These are phyloP conservation scores for Drosophila melanogaster DNA, from an alignment of 1,140 invertebrate species.

Conservation along the genomic window Release_6_plus_ISO1_MT NT_033779.5:1946001-1946500, in stretches of 20 bases:
- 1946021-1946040: neutral
- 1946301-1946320: slow-evolving; percentile 3
- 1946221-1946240: neutral
- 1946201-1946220: too few species aligned
- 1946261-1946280: neutral
- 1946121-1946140: slow-evolving; percentile 39
- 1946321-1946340: slow-evolving; percentile 4
- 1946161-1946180: slow-evolving; percentile 1
- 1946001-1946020: slow-evolving; percentile 5
- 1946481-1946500: neutral
- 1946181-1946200: slow-evolving; percentile 23
- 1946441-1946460: neutral
- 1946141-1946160: slow-evolving; percentile 29
- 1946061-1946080: neutral
- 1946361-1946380: slow-evolving; percentile 10
- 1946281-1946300: neutral
- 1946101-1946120: slow-evolving; percentile 28
- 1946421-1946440: neutral
- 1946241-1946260: neutral
- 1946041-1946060: neutral
- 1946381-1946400: neutral
- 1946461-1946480: neutral
- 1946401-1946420: neutral
- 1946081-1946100: neutral
- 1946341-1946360: neutral